Conservation (phyloP, 1,140 invertebrate species). For the Rhyacophila brunnea region DNA sequence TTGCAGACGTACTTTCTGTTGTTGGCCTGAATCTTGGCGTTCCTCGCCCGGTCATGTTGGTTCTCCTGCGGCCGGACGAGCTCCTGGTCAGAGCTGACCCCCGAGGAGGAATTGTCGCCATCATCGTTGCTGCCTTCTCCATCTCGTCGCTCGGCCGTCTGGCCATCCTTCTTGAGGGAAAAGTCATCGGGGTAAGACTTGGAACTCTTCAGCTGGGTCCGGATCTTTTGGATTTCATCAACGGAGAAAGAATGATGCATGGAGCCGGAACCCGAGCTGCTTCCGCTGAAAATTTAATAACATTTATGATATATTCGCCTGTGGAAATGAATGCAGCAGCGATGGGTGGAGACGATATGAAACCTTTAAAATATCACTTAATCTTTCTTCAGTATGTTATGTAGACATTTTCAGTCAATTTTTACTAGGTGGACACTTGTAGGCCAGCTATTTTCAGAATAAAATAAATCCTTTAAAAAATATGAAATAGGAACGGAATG, state of each 20-base stretch:
- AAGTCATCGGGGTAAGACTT: conserved; percentile 83
- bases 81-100: conserved; percentile 84
- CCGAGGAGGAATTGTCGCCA: conserved; percentile 83
- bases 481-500: too few relatives aligned
- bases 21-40: conserved; percentile 17
- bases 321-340: too few relatives aligned
- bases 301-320: too few relatives aligned
- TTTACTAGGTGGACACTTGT: too few relatives aligned
- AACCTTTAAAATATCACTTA: too few relatives aligned
- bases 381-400: too few relatives aligned
- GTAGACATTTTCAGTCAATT: too few relatives aligned
- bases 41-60: conserved; percentile 24
- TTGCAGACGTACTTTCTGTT: conserved; percentile 39
- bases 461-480: too few relatives aligned
- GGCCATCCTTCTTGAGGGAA: conserved; percentile 55
- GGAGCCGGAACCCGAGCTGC: conserved; percentile 69
- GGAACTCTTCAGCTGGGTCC: conserved; percentile 78
- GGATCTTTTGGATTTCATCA: conserved; percentile 83
- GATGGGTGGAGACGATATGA: too few relatives aligned
- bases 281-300: conserved; percentile 55
- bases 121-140: conserved; percentile 59
- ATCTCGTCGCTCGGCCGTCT: conserved; percentile 32
- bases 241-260: conserved; percentile 82
- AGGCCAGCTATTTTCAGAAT: too few relatives aligned
- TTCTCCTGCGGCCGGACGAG: conserved; percentile 43